Evolutionary conservation across 1,140 invertebrate species (phyloP).

Genomic region (Prorops nasuta): DNA sequence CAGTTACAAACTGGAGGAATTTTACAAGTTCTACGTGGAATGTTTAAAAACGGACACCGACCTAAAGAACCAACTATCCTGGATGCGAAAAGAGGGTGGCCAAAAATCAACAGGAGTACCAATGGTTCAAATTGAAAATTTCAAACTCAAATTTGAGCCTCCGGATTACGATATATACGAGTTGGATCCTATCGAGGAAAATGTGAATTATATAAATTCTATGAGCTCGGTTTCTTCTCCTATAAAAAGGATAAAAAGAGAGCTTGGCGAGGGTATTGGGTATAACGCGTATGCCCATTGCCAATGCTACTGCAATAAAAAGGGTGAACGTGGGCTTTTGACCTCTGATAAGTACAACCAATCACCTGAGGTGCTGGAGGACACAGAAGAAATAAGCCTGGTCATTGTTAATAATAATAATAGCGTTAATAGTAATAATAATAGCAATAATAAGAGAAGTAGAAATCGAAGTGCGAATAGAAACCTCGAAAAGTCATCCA

Average conservation of each 20-base stretch:
- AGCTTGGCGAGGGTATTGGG: slow-evolving; percentile 12
- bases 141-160: slow-evolving; percentile 44
- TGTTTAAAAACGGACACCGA: slow-evolving; percentile 43
- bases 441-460: too few relatives aligned
- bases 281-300: slow-evolving; percentile 24
- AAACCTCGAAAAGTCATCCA: too few relatives aligned
- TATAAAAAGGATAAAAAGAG: not conserved
- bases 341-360: too few relatives aligned
- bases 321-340: not conserved
- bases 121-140: slow-evolving; percentile 47
- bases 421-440: too few relatives aligned
- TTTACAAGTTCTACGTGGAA: slow-evolving; percentile 46
- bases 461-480: too few relatives aligned
- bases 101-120: slow-evolving; percentile 33
- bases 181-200: slow-evolving; percentile 16
- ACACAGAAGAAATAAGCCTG: too few relatives aligned
- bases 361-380: too few relatives aligned
- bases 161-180: slow-evolving; percentile 30
- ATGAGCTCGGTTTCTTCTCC: slow-evolving; percentile 18
- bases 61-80: slow-evolving; percentile 47
- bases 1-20: slow-evolving; percentile 50
- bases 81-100: slow-evolving; percentile 39
- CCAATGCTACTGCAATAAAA: slow-evolving; percentile 31
- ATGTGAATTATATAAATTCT: slow-evolving; percentile 24
- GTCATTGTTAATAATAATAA: too few relatives aligned